Evolutionary conservation across 2,797 vertebrate genomes (phyloP).

Genomic region (Somateria mollissima): DNA sequence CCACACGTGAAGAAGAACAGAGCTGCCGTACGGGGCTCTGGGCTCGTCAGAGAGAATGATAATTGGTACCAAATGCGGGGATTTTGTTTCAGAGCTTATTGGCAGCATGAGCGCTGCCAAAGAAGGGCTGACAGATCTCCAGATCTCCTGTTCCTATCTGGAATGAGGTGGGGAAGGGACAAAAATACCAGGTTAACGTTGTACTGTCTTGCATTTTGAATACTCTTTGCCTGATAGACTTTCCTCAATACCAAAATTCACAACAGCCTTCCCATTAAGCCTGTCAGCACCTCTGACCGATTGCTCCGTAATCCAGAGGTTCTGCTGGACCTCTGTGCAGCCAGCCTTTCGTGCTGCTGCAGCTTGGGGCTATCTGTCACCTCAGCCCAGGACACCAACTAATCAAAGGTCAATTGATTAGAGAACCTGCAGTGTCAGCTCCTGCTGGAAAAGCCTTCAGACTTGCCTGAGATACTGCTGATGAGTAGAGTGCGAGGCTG

Average conservation of each 20-base stretch:
- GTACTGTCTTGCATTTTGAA: not conserved
- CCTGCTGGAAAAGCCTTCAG: not conserved
- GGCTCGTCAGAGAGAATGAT: not conserved
- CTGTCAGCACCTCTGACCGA: not conserved
- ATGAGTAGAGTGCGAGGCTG: not conserved
- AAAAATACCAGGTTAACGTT: not conserved
- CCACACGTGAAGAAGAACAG: not conserved
- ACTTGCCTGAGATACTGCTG: not conserved
- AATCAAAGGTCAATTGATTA: not conserved
- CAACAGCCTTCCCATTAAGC: rapidly evolving
- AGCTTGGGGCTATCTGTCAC: rapidly evolving
- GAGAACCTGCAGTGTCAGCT: not conserved
- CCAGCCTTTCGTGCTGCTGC: not conserved
- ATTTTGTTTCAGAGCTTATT: not conserved
- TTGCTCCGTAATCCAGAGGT: not conserved
- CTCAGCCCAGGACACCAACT: not conserved
- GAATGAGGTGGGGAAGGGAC: rapidly evolving
- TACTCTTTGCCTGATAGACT: not conserved
- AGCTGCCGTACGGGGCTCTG: not conserved
- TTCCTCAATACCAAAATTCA: not conserved
- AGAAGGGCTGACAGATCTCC: not conserved
- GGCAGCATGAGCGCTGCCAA: rapidly evolving
- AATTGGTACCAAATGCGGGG: not conserved
- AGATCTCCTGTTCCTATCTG: not conserved
- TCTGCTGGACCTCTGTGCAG: not conserved